Evolutionary conservation across 1,140 invertebrate genomes (phyloP), one percentile per base, ranked within the genome.

Genomic region (Apis dorsata): DNA sequence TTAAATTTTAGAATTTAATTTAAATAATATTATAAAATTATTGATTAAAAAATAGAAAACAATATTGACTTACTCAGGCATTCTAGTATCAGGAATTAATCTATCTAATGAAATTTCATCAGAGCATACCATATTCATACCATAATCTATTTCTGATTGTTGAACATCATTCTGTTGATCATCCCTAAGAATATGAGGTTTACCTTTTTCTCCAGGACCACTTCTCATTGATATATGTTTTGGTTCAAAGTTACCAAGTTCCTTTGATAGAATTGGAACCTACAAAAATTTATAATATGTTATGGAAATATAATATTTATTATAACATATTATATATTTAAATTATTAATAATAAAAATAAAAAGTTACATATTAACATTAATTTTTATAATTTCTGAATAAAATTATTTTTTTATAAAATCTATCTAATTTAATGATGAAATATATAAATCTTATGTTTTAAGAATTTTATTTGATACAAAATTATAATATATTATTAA

Each of bases 81-180:
- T 93, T 78, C 99, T 95, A 1, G 98, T 98, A 93, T 99, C 99
- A 44, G 97, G 97, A 83, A 99, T 97, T 13, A 96, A 94, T 88
- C 99, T 95, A 91, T 94, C 93, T 88, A 97, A 91, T 13, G 96
- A 95, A 89, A 99, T 99, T 92, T 98, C 98, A 94, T 99, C 97
- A n/a, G 98, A 99, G 87, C 97, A 98, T 28, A 98, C 96, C 94
- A 99, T 98, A 92, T 99, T 99, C 97, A 99, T 99, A 57, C 99
- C 99, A 94, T 98, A 99, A 91, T 99, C 97, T 3, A 95, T 95
- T 86, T 98, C 96, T 0, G 97, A 96, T 87, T 96, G 95, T 57
- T 95, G 94, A 15, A 95, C 96, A 90, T 97, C 97, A 91, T 98
- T 97, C 88, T 97, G 96, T 84, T 97, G 95, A 85, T 96, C 95